A percentile compares a stretch with the other conserved stretches of the same genome.
phyloP scores from a whole-genome alignment of 2,113 vertebrate genomes.

The Aldabrachelys gigantea region DNA sequence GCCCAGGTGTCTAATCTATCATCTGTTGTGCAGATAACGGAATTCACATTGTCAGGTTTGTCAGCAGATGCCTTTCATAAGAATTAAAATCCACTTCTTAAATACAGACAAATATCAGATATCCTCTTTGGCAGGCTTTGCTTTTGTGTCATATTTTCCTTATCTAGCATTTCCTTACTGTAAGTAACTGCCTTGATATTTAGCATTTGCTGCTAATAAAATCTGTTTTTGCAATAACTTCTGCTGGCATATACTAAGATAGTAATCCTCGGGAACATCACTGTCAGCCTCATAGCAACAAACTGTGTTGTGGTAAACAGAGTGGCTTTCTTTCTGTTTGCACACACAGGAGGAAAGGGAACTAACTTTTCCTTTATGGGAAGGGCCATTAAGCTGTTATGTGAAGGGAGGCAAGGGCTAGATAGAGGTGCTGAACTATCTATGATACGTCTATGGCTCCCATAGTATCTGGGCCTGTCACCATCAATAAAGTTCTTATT shows the following conservation, averaged over 20 bases:
- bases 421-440: background rate
- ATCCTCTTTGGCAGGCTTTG: background rate
- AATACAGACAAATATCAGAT: background rate
- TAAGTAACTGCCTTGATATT: background rate
- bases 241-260: background rate
- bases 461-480: background rate
- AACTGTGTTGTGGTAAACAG: slow-evolving; percentile 25
- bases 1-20: background rate
- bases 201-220: slow-evolving; percentile 17
- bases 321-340: background rate
- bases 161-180: background rate
- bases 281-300: slow-evolving; percentile 7
- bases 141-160: background rate
- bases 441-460: background rate
- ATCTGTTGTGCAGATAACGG: background rate
- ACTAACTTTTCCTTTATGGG: background rate
- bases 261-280: background rate
- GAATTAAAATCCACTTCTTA: background rate
- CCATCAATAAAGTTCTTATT: background rate
- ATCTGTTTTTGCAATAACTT: background rate
- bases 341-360: background rate
- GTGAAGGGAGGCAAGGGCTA: background rate
- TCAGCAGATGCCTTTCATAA: background rate
- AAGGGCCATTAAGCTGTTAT: background rate
- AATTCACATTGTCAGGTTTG: background rate